Percentiles rank a stretch among this genome's conserved stretches.
Evolutionary conservation across 2,888 invertebrate genomes (phyloP).

Genomic region (Lycia hirtaria): DNA sequence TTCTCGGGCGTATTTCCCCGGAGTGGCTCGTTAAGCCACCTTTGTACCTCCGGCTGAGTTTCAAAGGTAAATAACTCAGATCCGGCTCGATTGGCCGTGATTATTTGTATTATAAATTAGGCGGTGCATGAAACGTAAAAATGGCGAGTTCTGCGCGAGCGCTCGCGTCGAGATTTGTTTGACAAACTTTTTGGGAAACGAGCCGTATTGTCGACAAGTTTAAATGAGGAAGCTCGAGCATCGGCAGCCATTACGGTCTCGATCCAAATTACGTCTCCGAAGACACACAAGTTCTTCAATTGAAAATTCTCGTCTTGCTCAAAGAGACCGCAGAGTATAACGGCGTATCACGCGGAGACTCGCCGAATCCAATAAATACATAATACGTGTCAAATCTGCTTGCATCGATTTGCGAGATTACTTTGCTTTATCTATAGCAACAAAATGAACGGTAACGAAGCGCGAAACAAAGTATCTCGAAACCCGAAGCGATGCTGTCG

Average conservation of each 20-base stretch:
- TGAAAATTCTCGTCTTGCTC: neutral
- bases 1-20: constrained; percentile 51
- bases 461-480: constrained; percentile 51
- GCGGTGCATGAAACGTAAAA: constrained; percentile 43
- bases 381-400: constrained; percentile 14
- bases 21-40: constrained; percentile 67
- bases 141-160: constrained; percentile 34
- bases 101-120: constrained; percentile 72
- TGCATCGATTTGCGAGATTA: constrained; percentile 35
- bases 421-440: constrained; percentile 40
- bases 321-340: neutral
- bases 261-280: neutral
- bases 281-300: neutral
- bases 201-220: constrained; percentile 32
- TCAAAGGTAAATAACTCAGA: constrained; percentile 64
- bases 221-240: constrained; percentile 25
- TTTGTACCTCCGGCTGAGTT: constrained; percentile 61
- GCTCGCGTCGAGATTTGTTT: constrained; percentile 29
- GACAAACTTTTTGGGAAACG: constrained; percentile 36
- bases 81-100: constrained; percentile 62
- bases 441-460: constrained; percentile 42
- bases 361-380: constrained; percentile 6
- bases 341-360: neutral
- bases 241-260: constrained; percentile 9
- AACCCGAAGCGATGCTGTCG: constrained; percentile 43